phyloP scores from a whole-genome alignment of 2,888 invertebrate genomes.

The Ecdyonurus torrentis region DNA sequence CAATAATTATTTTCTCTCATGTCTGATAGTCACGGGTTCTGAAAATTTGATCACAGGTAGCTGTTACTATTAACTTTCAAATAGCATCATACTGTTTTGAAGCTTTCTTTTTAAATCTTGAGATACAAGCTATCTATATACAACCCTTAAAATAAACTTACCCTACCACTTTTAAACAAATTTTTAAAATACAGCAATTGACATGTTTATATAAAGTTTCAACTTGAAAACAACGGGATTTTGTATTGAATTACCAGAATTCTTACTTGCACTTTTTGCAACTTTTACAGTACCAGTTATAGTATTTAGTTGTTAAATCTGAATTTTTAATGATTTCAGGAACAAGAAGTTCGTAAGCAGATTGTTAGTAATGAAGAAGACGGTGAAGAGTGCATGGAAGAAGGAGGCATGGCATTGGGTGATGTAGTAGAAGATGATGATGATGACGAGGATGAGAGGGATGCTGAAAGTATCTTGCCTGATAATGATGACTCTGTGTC shows the following conservation, averaged over 20 bases:
- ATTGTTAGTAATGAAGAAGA: constrained; percentile 17
- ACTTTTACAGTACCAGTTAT: neutral
- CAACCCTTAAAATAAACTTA: too few species aligned
- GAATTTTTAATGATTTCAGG: constrained; percentile 2
- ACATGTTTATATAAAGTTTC: too few species aligned
- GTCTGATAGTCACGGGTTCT: too few species aligned
- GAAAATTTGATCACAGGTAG: too few species aligned
- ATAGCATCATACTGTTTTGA: too few species aligned
- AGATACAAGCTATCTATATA: too few species aligned
- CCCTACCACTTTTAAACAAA: too few species aligned
- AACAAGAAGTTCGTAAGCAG: constrained; percentile 13
- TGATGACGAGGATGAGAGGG: constrained; percentile 21
- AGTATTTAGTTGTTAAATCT: neutral
- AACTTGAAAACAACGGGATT: too few species aligned
- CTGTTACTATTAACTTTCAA: too few species aligned
- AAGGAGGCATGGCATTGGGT: constrained; percentile 17
- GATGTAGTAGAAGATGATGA: constrained; percentile 24
- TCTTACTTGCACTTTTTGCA: neutral
- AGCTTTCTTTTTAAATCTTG: too few species aligned
- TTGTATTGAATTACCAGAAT: neutral
- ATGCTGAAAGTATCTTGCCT: neutral
- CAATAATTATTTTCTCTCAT: too few species aligned
- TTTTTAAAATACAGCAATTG: too few species aligned
- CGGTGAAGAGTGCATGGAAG: constrained; percentile 17
- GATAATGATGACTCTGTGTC: constrained; percentile 19